Base-by-base conservation (phyloP, 2,888 invertebrate species). In the Polylopha cassiicola region DNA sequence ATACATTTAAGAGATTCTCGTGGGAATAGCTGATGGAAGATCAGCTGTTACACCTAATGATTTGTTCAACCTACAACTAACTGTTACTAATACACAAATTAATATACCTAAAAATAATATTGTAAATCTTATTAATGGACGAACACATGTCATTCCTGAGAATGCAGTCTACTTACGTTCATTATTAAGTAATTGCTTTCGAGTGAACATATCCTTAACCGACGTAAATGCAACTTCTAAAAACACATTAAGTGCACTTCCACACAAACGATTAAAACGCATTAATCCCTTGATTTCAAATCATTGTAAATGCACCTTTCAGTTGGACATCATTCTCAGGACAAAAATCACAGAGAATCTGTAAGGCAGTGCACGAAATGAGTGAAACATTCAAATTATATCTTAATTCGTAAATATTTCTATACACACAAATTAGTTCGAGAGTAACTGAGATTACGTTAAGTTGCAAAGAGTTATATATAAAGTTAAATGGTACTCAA, bases 121-220 rank as follows among this genome's bases (percentile, higher is more conserved):
- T 63, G 66, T 63, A 71, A 67, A 61, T 69, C 68, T 76, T 72
- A 68, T 69, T 64, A 79, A 77, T 84, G 84, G 85, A 85, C 84
- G 84, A 85, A 85, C 85, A 85, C 80, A 79, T 76, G 70, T 76
- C 79, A 81, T 81, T 84, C 79, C 64, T 79, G 69, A 65, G 80
- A 84, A 81, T 82, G 80, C 82, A 84, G 85, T 85, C 82, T 82
- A 81, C 73, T 65, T 62, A 75, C 65, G 64, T 69, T 71, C 61
- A 63, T 66, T 62, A 60, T 72, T 66, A 72, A 74, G 73, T 78
- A 72, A 81, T 82, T 77, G 75, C 74, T 79, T 79, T 66, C 63
- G 51, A 66, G 67, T 69, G 65, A 72, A 70, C 66, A 58, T 55
- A 54, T 46, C 61, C 66, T 57, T 63, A 64, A 63, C 58, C 61